Conservation (phyloP, 2,797 vertebrate species). For the Sebastes minor region DNA sequence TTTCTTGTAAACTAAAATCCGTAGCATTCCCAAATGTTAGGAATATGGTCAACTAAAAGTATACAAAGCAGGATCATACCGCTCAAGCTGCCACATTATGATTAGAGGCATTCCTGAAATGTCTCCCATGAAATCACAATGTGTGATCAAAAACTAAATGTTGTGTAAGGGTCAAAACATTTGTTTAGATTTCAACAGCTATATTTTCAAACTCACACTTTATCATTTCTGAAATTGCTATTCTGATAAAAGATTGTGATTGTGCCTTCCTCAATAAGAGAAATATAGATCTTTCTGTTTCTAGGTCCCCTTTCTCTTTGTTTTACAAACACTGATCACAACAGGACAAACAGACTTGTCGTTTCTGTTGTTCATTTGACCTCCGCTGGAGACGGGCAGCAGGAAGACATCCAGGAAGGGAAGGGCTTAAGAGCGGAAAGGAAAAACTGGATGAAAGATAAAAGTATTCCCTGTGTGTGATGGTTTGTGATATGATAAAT, state of each 20-base stretch:
- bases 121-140: not conserved
- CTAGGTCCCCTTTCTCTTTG: not conserved
- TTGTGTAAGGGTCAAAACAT: not conserved
- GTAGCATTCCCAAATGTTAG: not conserved
- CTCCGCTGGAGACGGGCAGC: conserved; percentile 10
- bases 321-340: conserved; percentile 2
- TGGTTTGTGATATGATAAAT: not conserved
- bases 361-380: conserved; percentile 30
- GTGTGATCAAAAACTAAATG: not conserved
- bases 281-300: not conserved
- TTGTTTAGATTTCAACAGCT: not conserved
- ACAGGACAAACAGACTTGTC: conserved; percentile 11
- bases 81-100: not conserved
- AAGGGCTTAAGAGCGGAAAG: not conserved
- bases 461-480: not conserved
- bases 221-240: not conserved
- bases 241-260: not conserved
- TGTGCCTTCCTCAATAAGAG: not conserved
- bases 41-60: not conserved
- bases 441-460: conserved; percentile 5
- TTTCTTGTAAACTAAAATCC: not conserved
- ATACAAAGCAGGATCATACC: not conserved
- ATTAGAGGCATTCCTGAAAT: not conserved
- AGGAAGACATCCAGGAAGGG: conserved; percentile 25
- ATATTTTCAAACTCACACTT: not conserved